Evolutionary conservation across 2,888 invertebrate genomes (phyloP).

Genomic region (Xestobium rufovillosum): DNA sequence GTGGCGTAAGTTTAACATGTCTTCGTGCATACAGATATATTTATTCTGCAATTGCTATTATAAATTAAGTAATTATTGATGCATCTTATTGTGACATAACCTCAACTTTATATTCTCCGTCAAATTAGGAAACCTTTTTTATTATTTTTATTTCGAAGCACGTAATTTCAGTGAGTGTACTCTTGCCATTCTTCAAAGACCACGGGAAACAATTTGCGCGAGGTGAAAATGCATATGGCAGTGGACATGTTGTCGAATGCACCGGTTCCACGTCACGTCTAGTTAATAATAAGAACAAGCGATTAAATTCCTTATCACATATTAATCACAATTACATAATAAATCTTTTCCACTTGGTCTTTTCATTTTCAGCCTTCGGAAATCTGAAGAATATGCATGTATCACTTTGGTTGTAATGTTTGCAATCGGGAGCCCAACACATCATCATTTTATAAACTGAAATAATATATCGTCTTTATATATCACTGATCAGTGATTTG

Average conservation of each 20-base stretch:
- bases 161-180: neutral
- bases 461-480: constrained; percentile 6
- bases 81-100: too few species aligned
- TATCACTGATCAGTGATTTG: too few species aligned
- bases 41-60: too few species aligned
- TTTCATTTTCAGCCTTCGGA: constrained; percentile 8
- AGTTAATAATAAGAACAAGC: constrained; percentile 1
- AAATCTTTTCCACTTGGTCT: constrained; percentile 6
- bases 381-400: constrained; percentile 8
- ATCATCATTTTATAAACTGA: constrained; percentile 8
- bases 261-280: constrained; percentile 10
- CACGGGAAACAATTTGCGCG: neutral
- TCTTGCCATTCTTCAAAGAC: neutral
- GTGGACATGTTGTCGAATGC: too few species aligned
- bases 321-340: constrained; percentile 5
- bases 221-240: too few species aligned
- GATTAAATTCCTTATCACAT: neutral
- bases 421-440: constrained; percentile 11
- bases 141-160: too few species aligned
- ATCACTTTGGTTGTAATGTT: constrained; percentile 8
- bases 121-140: too few species aligned
- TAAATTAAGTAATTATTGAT: too few species aligned
- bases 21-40: too few species aligned
- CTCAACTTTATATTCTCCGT: too few species aligned
- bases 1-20: too few species aligned